Conservation (phyloP, 2,113 vertebrate genomes). For the Cyanoliseus patagonus region DNA sequence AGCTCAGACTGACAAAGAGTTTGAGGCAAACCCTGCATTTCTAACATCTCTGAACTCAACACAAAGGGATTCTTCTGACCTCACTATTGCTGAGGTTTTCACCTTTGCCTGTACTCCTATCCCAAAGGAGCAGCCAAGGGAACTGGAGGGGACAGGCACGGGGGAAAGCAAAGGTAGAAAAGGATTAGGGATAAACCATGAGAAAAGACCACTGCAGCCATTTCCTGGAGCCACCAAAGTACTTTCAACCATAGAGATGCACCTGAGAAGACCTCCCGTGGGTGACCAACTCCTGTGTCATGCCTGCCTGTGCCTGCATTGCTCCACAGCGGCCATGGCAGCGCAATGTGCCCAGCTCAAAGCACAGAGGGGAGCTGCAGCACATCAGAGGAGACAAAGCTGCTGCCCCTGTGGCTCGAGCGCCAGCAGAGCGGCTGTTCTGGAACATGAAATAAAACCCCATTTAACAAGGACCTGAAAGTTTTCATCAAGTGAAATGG, state of each 20-base stretch:
- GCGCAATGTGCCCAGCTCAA: neutral
- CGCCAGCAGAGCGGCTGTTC: accelerated
- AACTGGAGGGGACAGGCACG: neutral
- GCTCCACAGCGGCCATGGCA: accelerated
- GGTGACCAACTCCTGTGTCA: neutral
- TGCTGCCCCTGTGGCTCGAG: neutral
- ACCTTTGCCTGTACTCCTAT: neutral
- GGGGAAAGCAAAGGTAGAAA: neutral
- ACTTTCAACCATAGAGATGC: neutral
- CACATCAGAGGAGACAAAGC: neutral
- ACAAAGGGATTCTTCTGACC: neutral
- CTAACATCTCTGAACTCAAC: accelerated
- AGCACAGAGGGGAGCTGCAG: neutral
- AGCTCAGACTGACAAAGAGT: neutral
- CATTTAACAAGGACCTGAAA: neutral
- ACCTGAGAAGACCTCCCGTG: neutral
- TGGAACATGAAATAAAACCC: neutral
- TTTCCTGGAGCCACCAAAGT: neutral
- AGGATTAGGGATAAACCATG: neutral
- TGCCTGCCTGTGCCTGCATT: neutral
- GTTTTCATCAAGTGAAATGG: neutral
- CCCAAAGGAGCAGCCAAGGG: neutral
- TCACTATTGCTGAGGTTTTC: neutral
- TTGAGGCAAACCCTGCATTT: neutral
- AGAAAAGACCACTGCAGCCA: neutral